Evolutionary conservation across 2,888 invertebrate species (phyloP).

Genomic region (Luperina testacea): DNA sequence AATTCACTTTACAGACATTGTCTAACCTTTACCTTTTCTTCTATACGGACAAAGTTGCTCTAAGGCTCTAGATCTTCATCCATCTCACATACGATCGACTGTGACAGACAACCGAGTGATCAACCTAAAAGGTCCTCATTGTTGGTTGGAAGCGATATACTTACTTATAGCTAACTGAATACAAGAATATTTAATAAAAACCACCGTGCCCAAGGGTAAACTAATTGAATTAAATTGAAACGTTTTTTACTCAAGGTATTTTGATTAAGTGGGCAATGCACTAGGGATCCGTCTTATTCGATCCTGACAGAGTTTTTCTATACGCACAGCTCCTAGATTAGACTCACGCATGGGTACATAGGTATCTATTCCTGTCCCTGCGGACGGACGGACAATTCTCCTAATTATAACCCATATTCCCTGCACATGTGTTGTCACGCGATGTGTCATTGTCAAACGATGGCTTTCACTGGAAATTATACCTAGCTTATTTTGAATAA

Average conservation of each 20-base stretch:
- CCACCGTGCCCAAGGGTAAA: constrained; percentile 7
- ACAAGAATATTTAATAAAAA: constrained; percentile 25
- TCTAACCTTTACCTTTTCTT: constrained; percentile 21
- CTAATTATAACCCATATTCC: constrained; percentile 64
- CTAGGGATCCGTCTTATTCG: constrained; percentile 27
- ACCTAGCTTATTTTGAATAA: constrained; percentile 40
- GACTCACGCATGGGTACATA: constrained; percentile 34
- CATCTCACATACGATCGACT: constrained; percentile 35
- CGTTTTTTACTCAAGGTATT: constrained; percentile 27
- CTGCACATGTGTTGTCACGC: constrained; percentile 61
- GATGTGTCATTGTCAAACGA: constrained; percentile 57
- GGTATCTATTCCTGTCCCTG: constrained; percentile 52
- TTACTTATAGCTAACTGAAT: constrained; percentile 3
- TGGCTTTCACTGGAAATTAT: constrained; percentile 49
- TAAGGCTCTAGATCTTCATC: constrained; percentile 33
- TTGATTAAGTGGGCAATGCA: constrained; percentile 35
- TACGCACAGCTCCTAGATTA: constrained; percentile 37
- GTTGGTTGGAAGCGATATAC: constrained; percentile 3
- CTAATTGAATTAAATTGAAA: constrained; percentile 30
- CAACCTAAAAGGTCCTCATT: constrained; percentile 26
- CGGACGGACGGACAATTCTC: constrained; percentile 61
- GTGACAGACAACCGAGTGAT: constrained; percentile 34
- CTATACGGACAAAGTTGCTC: constrained; percentile 7
- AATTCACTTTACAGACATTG: constrained; percentile 32
- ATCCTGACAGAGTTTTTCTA: constrained; percentile 9